Base-by-base conservation (phyloP, 2,113 vertebrate species). In the Onychorhynchus coronatus region DNA sequence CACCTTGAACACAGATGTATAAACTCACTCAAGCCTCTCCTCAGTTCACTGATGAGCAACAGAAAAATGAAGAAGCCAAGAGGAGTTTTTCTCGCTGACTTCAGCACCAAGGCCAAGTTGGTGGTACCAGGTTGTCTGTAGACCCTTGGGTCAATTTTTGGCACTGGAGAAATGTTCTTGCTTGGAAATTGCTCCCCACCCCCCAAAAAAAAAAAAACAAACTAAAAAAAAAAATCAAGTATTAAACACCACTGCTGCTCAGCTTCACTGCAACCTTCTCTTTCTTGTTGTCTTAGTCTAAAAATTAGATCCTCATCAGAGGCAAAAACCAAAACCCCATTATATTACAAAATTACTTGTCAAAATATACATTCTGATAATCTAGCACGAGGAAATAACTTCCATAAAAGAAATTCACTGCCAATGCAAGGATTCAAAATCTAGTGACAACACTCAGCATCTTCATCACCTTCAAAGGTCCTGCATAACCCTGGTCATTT, bases 401-500 rank as follows among this genome's bases (percentile, higher is more conserved):
- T 65, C 33, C n/a, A 44, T 13, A 50, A 72, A 50, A 79, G 42
- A 14, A 21, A 16, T 18, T 20, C 72, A 19, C 14, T 59, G 66
- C 42, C 52, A 46, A 2, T 3, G 25, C 7, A 91, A 23, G 17
- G 19, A 25, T 49, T 53, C n/a, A 58, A 17, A 85, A 14, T 11
- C 46, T 74, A 30, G 28, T 25, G 73, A 20, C 65, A 81, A 10
- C 0, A 0, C 5, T 16, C 28, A 76, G 39, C 42, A 63, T 41
- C 58, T 42, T 6, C 28, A 25, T 31, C 42, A 58, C 78, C n/a
- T 58, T 47, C 80, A 49, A 9, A 66, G 42, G 58, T 68, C 27
- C 25, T 15, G 5, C 39, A 49, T 2, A 67, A 47, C 13, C 14
- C 33, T 5, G 1, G 17, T 2, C 2, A 0, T 0, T 74, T 19